Percentiles rank a stretch among this genome's conserved stretches.
Conservation (phyloP, 2,113 vertebrate species). For the Podarcis muralis region DNA sequence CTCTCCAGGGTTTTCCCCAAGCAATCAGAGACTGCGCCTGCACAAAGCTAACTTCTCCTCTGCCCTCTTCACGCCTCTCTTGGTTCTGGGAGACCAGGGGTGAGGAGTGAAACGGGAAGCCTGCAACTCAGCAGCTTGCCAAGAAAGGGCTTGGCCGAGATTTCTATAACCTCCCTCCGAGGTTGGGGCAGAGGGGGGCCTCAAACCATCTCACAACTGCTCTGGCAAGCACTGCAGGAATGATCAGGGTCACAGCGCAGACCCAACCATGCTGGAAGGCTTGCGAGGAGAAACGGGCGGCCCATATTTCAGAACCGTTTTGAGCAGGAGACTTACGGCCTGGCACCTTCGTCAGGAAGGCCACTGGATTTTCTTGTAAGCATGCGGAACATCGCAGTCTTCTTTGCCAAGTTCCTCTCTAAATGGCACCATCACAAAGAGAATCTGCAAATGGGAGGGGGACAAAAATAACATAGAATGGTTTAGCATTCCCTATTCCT, state of each 20-base stretch:
- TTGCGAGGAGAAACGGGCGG: slow-evolving; percentile 7
- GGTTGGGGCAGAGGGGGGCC: slow-evolving; percentile 61
- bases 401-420: neutral
- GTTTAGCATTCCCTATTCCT: no score
- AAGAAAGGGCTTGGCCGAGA: slow-evolving; percentile 35
- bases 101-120: neutral
- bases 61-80: no score
- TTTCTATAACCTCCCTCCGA: slow-evolving; percentile 71
- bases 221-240: slow-evolving; percentile 79
- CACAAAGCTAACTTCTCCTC: no score
- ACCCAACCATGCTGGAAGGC: slow-evolving; percentile 69
- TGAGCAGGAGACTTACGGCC: neutral
- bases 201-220: slow-evolving; percentile 76
- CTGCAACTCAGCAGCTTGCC: neutral
- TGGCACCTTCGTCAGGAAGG: neutral
- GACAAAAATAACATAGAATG: no score
- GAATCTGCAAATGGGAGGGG: neutral
- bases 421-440: neutral
- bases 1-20: no score
- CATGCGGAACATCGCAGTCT: neutral
- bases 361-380: neutral
- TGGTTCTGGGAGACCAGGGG: no score
- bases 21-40: no score
- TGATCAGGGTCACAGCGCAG: slow-evolving; percentile 65
- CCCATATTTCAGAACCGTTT: neutral